These are phyloP conservation scores for Glaucopsyche alexis DNA, from an alignment of 2,888 invertebrate species.

Conservation along the genomic window DNA sequence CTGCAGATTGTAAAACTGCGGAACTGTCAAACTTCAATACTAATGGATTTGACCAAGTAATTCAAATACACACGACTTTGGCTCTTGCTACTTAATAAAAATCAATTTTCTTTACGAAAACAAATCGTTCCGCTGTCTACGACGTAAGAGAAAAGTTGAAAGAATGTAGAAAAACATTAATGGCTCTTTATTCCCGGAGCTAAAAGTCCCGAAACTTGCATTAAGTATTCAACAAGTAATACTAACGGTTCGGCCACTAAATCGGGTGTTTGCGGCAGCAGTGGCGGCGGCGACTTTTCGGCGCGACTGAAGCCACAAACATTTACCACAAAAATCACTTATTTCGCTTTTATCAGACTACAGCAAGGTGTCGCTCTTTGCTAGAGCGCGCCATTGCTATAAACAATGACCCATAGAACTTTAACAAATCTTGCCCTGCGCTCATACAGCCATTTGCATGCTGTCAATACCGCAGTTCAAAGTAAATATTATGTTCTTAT, in stretches of 20 bases:
- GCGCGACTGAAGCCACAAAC: too few species aligned
- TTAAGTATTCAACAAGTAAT: slow-evolving; percentile 26
- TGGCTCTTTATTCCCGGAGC: slow-evolving; percentile 1
- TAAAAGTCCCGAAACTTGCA: slow-evolving; percentile 22
- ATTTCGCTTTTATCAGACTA: too few species aligned
- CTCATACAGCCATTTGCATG: too few species aligned
- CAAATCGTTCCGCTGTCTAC: background rate
- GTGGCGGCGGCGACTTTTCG: background rate
- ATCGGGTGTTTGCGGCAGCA: background rate
- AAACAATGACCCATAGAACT: too few species aligned
- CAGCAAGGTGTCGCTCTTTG: too few species aligned
- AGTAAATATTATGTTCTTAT: too few species aligned
- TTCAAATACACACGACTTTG: background rate
- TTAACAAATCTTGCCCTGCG: too few species aligned
- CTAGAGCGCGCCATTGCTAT: too few species aligned
- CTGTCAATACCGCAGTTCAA: too few species aligned
- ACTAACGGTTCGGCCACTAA: background rate
- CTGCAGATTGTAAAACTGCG: too few species aligned
- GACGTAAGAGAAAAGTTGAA: slow-evolving; percentile 15
- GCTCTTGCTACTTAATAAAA: background rate
- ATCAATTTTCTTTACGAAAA: slow-evolving; percentile 2
- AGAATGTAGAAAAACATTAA: slow-evolving; percentile 11
- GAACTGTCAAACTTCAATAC: too few species aligned
- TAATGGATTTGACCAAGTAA: background rate
- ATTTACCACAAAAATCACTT: too few species aligned